Conservation (phyloP, 2,113 vertebrate genomes). For the Ceyx melanurus region DNA sequence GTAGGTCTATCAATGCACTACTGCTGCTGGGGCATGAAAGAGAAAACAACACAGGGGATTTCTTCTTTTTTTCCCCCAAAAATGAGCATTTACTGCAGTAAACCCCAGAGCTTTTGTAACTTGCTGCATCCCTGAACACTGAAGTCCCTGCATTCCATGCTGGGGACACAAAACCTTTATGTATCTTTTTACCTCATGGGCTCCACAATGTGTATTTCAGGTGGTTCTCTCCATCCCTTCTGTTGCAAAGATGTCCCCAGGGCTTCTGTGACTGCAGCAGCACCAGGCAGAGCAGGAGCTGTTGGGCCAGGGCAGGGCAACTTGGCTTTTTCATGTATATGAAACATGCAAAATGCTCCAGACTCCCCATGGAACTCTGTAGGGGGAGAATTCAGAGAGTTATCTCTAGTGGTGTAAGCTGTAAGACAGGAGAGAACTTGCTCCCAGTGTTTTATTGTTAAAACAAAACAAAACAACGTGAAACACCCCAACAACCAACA, state of each 20-base stretch:
- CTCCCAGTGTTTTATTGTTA: background rate
- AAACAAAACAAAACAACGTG: background rate
- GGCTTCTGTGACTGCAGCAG: background rate
- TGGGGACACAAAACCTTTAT: background rate
- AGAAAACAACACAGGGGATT: background rate
- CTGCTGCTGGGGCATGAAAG: background rate
- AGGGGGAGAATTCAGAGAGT: background rate
- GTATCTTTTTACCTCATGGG: background rate
- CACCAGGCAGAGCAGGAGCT: background rate
- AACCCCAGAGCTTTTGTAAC: background rate
- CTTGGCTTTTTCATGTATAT: background rate
- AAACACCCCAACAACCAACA: background rate
- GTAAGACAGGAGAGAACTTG: background rate
- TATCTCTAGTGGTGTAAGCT: background rate
- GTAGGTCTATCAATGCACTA: background rate
- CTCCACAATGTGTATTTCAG: background rate
- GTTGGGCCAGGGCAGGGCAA: accelerated
- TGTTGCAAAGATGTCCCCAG: background rate
- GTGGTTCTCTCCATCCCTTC: background rate
- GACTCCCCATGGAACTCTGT: background rate
- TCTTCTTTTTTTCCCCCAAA: background rate
- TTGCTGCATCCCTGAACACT: background rate
- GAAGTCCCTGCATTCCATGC: too few species aligned
- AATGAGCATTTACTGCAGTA: background rate
- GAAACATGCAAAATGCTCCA: background rate